These are phyloP conservation scores for Garrulus glandarius DNA, from an alignment of 2,797 vertebrate species.

Conservation along the genomic window DNA sequence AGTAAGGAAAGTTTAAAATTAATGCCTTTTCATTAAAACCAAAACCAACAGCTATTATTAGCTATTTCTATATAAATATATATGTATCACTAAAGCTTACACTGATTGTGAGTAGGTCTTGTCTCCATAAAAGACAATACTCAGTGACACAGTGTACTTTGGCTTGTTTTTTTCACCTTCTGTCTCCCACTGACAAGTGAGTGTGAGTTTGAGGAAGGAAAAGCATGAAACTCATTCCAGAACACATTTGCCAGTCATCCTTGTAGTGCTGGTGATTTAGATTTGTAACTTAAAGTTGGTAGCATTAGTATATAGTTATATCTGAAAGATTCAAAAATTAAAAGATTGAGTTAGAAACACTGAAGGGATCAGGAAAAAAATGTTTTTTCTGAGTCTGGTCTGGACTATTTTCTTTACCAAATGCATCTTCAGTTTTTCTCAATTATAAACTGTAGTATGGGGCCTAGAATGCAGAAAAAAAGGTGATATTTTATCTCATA, in stretches of 20 bases:
- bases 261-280: neutral
- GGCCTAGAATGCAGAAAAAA: neutral
- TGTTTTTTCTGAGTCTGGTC: neutral
- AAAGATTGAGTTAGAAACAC: slow-evolving; percentile 23
- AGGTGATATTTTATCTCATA: neutral
- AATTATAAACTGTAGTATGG: neutral
- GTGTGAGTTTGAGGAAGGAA: neutral
- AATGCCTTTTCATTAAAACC: neutral
- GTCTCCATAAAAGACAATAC: neutral
- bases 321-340: slow-evolving; percentile 10
- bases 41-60: neutral
- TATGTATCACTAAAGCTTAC: neutral
- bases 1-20: neutral
- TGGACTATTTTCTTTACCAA: neutral
- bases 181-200: neutral
- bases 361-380: neutral
- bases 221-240: neutral
- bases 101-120: neutral
- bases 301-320: neutral
- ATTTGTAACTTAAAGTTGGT: slow-evolving; percentile 8
- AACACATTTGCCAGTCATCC: neutral
- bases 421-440: neutral
- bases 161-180: neutral
- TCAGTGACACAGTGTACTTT: neutral
- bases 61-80: neutral